Base-by-base conservation (phyloP, 2,113 vertebrate genomes). In the Polyodon spathula region DNA sequence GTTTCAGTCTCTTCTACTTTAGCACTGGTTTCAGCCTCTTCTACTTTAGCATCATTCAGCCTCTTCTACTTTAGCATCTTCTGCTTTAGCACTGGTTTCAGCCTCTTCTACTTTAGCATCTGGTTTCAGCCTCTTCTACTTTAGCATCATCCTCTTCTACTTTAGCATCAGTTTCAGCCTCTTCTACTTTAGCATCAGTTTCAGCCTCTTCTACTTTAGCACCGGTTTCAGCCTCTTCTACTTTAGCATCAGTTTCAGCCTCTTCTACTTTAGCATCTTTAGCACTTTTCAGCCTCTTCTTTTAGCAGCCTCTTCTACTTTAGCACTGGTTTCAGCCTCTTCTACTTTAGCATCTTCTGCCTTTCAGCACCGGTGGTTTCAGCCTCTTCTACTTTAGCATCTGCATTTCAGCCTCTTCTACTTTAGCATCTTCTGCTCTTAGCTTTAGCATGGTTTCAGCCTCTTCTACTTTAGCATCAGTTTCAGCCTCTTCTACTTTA, bases 21-120 rank as follows among this genome's bases (percentile, higher is more conserved):
- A n/a, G n/a, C n/a, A n/a, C n/a, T n/a, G n/a, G n/a, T n/a, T 40
- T 61, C 54, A 39, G 6, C 27, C 44, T 51, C 63, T 17, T 14
- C 43, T 48, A 6, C 38, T 8, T 40, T 44, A 10, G 6, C 44
- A 14, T 60, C 63, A 40, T n/a, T 17, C 39, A 17, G 15, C 14
- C 5, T 14, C 48, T 50, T n/a, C 48, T 50, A n/a, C 14, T 6
- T 16, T 59, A 43, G 4, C 39, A 5, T 67, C 37, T 38, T 15
- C 43, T 17, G 10, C 39, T 4, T 42, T 40, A 39, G 8, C 56
- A n/a, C n/a, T n/a, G n/a, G n/a, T n/a, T 52, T 43, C 57, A 40
- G 44, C 40, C 5, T 57, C 54, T 39, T n/a, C 40, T 46, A 42
- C 15, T 41, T 61, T 60, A 12, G 44, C 52, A n/a, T n/a, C n/a